Percentiles rank a stretch among this genome's conserved stretches.
phyloP scores from a whole-genome alignment of 2,888 invertebrate species.

The Eupsilia transversa region DNA sequence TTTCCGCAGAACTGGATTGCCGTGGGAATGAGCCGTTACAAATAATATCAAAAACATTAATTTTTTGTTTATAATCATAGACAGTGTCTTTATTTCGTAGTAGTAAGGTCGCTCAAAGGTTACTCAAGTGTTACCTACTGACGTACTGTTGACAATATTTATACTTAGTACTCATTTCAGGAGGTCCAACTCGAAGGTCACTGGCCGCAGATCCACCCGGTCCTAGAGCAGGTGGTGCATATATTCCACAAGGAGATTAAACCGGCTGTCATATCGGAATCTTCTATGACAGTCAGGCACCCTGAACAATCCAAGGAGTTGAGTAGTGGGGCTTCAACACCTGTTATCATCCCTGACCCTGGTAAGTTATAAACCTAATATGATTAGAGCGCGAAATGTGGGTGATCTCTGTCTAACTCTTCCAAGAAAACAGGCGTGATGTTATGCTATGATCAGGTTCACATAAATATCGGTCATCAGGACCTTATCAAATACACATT shows the following conservation, averaged over 20 bases:
- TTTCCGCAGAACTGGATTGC: neutral
- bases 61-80: neutral
- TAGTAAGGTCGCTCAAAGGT: neutral
- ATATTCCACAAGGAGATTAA: slow-evolving; percentile 74
- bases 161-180: slow-evolving; percentile 65
- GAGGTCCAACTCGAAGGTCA: slow-evolving; percentile 83
- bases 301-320: slow-evolving; percentile 28
- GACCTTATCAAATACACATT: too few species aligned
- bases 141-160: neutral
- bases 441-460: neutral
- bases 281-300: slow-evolving; percentile 1
- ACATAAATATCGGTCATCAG: too few species aligned
- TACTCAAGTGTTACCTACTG: neutral
- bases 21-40: neutral
- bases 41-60: neutral
- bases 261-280: slow-evolving; percentile 26
- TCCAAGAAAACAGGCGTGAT: neutral
- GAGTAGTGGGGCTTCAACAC: slow-evolving; percentile 69
- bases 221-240: slow-evolving; percentile 80
- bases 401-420: neutral
- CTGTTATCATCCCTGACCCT: slow-evolving; percentile 66
- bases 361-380: slow-evolving; percentile 62
- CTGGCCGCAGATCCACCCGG: slow-evolving; percentile 81
- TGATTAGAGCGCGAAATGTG: neutral
- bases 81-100: neutral